Evolutionary conservation across 2,888 invertebrate species (phyloP).

Genomic region (Syritta pipiens): DNA sequence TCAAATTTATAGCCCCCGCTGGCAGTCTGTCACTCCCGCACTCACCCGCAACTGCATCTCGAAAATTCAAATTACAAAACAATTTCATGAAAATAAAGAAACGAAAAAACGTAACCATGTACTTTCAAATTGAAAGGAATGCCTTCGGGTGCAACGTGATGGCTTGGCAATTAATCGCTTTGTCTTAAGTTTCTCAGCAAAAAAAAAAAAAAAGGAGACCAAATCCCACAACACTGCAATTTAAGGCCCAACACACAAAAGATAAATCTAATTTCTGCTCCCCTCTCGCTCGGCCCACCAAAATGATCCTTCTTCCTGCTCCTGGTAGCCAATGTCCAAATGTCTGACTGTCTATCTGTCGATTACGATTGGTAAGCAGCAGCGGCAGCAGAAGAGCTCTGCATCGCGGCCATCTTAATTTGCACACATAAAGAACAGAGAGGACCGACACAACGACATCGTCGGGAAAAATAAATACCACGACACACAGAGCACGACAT

Average conservation of each 20-base stretch:
- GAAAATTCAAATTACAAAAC: slow-evolving; percentile 57
- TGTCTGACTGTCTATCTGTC: slow-evolving; percentile 65
- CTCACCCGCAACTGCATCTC: too few relatives aligned
- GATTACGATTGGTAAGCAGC: slow-evolving; percentile 66
- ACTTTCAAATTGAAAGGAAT: slow-evolving; percentile 48
- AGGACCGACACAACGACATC: not conserved
- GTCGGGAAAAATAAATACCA: slow-evolving; percentile 27
- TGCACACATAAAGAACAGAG: slow-evolving; percentile 59
- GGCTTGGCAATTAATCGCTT: slow-evolving; percentile 61
- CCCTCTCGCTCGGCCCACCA: slow-evolving; percentile 58
- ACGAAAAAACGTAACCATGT: slow-evolving; percentile 15
- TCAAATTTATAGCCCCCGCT: slow-evolving; percentile 14
- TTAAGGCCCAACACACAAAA: slow-evolving; percentile 49
- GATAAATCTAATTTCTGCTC: slow-evolving; percentile 69
- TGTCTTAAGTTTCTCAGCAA: slow-evolving; percentile 50
- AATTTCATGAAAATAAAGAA: slow-evolving; percentile 43
- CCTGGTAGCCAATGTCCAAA: slow-evolving; percentile 42
- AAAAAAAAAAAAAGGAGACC: not conserved
- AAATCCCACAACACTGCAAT: slow-evolving; percentile 45
- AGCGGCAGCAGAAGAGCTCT: slow-evolving; percentile 25
- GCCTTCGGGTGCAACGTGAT: slow-evolving; percentile 68
- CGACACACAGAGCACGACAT: slow-evolving; percentile 68
- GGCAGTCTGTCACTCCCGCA: too few relatives aligned
- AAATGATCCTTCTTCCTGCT: slow-evolving; percentile 47
- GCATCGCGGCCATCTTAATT: slow-evolving; percentile 66